Base-by-base conservation (phyloP, 2,888 invertebrate genomes). In the Hydrotaea diabolus region DNA sequence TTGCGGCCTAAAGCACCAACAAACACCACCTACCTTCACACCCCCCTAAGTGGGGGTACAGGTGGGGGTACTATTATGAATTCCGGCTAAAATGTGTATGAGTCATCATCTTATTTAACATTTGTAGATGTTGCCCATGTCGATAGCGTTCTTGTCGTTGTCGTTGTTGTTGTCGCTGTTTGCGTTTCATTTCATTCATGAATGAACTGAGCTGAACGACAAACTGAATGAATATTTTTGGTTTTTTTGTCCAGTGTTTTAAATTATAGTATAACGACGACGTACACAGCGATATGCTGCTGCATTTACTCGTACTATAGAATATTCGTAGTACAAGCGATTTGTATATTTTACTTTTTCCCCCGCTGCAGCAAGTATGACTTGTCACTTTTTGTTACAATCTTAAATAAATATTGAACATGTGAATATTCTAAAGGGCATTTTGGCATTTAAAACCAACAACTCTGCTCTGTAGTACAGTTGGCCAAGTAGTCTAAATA, bases 61-160 rank as follows among this genome's bases (percentile, higher is more conserved):
- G 59, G 21, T 15, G 31, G 62, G 31, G 39, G 43, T 43, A 64
- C 19, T 78, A 46, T 76, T 75, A 75, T 21, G 15, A 71, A 85
- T 85, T 85, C 85, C 82, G 79, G 79, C 76, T 78, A 85, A 85
- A 84, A 69, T 76, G 53, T 59, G 79, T 75, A 81, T 85, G 85
- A 85, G 82, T 85, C 85, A 85, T 79, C 83, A 19, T 23, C 59
- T 23, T 31, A 57, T 66, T 57, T 39, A 71, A 36, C 49, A 19
- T 21, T n/a, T n/a, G n/a, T n/a, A n/a, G n/a, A n/a, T n/a, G n/a
- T n/a, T n/a, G n/a, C n/a, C n/a, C n/a, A n/a, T n/a, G n/a, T n/a
- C n/a, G n/a, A n/a, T 64, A 76, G 31, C 21, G 64, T 31, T 55
- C 21, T 69, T 74, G 64, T 36, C 55, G 39, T 19, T 77, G 21